These are phyloP conservation scores for Megaceryle alcyon DNA, from an alignment of 2,797 vertebrate species.

Conservation along the genomic window DNA sequence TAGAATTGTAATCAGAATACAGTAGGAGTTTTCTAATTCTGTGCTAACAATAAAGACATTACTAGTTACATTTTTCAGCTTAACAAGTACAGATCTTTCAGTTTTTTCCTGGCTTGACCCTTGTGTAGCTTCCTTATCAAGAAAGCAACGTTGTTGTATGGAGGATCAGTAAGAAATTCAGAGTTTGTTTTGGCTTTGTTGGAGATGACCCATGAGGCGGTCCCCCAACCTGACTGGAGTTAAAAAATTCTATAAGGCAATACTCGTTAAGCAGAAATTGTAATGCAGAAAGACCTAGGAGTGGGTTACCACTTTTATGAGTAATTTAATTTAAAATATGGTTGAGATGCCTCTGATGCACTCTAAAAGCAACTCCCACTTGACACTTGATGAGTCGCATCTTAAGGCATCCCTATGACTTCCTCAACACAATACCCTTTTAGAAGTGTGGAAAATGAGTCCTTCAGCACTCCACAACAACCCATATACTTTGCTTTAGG, in stretches of 20 bases:
- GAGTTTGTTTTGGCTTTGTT: neutral
- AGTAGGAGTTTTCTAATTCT: neutral
- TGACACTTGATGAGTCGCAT: neutral
- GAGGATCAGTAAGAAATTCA: neutral
- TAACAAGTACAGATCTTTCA: neutral
- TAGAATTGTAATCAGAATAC: neutral
- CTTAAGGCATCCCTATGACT: neutral
- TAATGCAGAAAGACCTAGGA: neutral
- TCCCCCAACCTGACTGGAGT: neutral
- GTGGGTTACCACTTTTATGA: neutral
- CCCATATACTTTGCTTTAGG: neutral
- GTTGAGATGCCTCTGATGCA: neutral
- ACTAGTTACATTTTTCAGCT: neutral
- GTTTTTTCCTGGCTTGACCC: neutral
- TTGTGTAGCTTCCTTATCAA: neutral
- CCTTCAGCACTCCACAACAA: neutral
- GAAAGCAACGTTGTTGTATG: neutral
- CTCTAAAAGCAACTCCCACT: neutral
- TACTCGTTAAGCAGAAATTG: neutral
- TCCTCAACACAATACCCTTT: neutral
- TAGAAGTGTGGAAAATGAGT: neutral
- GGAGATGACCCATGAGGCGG: neutral
- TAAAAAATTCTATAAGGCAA: neutral
- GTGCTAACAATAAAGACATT: neutral
- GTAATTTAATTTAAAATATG: neutral